These are phyloP conservation scores for Psittacula cyanocephala DNA, from an alignment of 2,113 vertebrate species.

Conservation along the genomic window DNA sequence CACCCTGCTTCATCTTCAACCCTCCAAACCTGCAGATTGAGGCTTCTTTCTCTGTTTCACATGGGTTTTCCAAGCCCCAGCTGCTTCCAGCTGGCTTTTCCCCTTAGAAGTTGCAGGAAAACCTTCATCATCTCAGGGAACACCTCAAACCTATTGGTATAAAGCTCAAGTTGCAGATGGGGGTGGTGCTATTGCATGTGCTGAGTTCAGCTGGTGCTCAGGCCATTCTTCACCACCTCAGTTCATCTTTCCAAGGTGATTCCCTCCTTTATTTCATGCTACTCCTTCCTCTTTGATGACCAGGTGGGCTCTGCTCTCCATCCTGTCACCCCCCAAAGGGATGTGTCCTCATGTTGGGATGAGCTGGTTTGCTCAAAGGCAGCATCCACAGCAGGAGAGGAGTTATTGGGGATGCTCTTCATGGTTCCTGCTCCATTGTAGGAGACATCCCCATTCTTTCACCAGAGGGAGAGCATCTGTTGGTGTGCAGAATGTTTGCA, in stretches of 20 bases:
- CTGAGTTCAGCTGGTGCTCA: neutral
- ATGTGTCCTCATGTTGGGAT: neutral
- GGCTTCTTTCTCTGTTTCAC: neutral
- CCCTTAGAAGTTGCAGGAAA: neutral
- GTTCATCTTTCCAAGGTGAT: neutral
- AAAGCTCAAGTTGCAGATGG: neutral
- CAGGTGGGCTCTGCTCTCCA: neutral
- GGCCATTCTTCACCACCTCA: fast-evolving
- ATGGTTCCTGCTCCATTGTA: neutral
- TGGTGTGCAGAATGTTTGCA: neutral
- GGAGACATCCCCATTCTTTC: neutral
- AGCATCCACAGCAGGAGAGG: neutral
- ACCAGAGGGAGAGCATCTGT: neutral
- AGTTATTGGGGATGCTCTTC: neutral
- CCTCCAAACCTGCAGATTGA: neutral
- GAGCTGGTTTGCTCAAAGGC: neutral
- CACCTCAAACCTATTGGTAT: fast-evolving
- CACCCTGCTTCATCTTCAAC: neutral
- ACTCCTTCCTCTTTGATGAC: neutral
- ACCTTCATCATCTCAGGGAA: neutral
- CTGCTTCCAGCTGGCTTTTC: neutral
- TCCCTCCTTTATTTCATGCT: neutral
- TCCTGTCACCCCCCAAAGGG: neutral
- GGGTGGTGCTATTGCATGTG: neutral
- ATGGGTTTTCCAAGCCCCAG: fast-evolving